These are phyloP conservation scores for Atherinomorus stipes DNA, from an alignment of 2,113 vertebrate genomes.

Conservation along the genomic window DNA sequence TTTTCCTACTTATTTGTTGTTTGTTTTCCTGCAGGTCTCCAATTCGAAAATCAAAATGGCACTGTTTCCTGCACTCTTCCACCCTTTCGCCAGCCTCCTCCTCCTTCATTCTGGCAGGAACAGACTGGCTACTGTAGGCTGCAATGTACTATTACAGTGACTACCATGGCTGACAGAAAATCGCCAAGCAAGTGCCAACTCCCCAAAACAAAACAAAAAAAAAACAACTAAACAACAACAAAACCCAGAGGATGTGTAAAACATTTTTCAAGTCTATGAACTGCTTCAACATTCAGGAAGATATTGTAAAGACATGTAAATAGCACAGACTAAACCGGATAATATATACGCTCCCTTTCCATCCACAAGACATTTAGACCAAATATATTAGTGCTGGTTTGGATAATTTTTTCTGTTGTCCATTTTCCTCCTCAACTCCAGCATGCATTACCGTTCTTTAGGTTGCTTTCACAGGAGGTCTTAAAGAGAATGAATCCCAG, in stretches of 20 bases:
- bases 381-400: conserved; percentile 92
- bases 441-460: conserved; percentile 82
- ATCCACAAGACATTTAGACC: conserved; percentile 92
- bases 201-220: conserved; percentile 62
- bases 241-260: conserved; percentile 73
- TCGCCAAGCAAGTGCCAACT: conserved; percentile 97
- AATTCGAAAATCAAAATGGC: conserved; percentile 95
- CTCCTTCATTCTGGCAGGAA: conserved; percentile 92
- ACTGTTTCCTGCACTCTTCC: conserved; percentile 98
- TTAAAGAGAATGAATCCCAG: conserved; percentile 62
- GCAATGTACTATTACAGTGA: conserved; percentile 92
- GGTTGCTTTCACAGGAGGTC: conserved; percentile 78
- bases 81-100: conserved; percentile 93
- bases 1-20: not conserved
- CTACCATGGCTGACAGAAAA: conserved; percentile 90
- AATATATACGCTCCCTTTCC: conserved; percentile 96
- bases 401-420: conserved; percentile 85
- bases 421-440: conserved; percentile 57
- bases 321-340: conserved; percentile 98
- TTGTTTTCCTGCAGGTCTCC: conserved; percentile 87
- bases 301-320: conserved; percentile 99
- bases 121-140: conserved; percentile 91
- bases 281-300: conserved; percentile 99
- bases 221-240: conserved; percentile 10
- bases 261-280: conserved; percentile 94